Base-by-base conservation (phyloP, 2,113 vertebrate genomes). In the Paradoxurus hermaphroditus region DNA sequence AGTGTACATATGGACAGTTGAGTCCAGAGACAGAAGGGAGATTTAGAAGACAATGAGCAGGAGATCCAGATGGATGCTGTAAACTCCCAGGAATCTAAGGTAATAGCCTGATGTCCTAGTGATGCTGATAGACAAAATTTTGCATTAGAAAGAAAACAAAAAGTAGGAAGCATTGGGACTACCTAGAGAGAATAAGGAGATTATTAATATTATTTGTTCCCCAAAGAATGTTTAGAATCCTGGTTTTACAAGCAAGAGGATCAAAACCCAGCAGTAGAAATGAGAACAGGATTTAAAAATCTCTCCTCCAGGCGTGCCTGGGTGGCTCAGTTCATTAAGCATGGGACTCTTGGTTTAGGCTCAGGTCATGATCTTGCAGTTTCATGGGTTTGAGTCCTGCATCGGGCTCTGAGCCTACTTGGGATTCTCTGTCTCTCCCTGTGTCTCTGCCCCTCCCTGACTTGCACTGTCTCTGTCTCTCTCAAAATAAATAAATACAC, bases 131-230 rank as follows among this genome's bases (percentile, higher is more conserved):
- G 51, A 86, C 67, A 93, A 56, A 34, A 91, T 53, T 89, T 77
- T 79, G 27, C 25, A 49, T n/a, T 34, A 86, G 65, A 91, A 96
- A 95, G 78, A 70, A 88, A 95, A 62, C 19, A 67, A 41, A 89
- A 94, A 31, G 14, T 72, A n/a, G 19, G 81, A 88, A 11, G 49
- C 46, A 75, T 59, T 83, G 46, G 46, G 36, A 63, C 27, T 92
- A 15, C 49, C 53, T 83, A 25, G 36, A 34, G 53, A 31, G 44
- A 63, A 86, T 77, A 93, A 94, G 36, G 53, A 16, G 18, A 12
- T 4, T 95, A 62, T 67, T 90, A 39, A 75, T 67, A 72, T 88
- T 49, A 27, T 93, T 85, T 75, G 15, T 56, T 31, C n/a, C 31
- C 16, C 16, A 75, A 68, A 85, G 19, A 63, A 90, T 63, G 78